Conservation (phyloP, 2,113 vertebrate species). For the Oryzias celebensis region DNA sequence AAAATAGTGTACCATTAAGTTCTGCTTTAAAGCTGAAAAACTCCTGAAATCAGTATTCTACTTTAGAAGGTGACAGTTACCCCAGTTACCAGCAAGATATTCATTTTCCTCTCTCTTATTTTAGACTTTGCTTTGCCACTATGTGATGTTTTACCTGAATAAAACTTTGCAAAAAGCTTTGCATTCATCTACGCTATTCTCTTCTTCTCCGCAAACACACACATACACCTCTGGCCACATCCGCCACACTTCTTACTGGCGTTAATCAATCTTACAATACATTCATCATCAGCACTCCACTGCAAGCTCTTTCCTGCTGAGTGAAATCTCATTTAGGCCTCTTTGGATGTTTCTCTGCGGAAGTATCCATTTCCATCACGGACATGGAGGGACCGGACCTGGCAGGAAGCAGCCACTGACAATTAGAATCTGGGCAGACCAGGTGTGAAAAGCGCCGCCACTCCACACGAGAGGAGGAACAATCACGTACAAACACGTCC, state of each 20-base stretch:
- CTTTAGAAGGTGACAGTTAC: too few relatives aligned
- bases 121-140: too few relatives aligned
- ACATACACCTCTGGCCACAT: conserved; percentile 62
- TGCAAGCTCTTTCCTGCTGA: conserved; percentile 68
- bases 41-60: too few relatives aligned
- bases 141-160: too few relatives aligned
- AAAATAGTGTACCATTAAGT: too few relatives aligned
- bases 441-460: conserved; percentile 54
- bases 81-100: too few relatives aligned
- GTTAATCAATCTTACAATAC: conserved; percentile 90
- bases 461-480: conserved; percentile 13
- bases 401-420: conserved; percentile 62
- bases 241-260: conserved; percentile 69
- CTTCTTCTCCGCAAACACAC: conserved; percentile 20
- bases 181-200: conserved; percentile 18
- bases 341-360: conserved; percentile 68
- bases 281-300: conserved; percentile 79
- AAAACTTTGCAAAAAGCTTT: background rate
- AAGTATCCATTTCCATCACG: conserved; percentile 71
- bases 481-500: background rate
- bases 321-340: conserved; percentile 76
- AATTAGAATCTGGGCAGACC: conserved; percentile 71
- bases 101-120: too few relatives aligned
- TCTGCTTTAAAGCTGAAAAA: too few relatives aligned
- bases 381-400: conserved; percentile 61